Percentiles rank a stretch among this genome's conserved stretches.
Conservation (phyloP, 1,140 invertebrate species). For the Megathymus violae region DNA sequence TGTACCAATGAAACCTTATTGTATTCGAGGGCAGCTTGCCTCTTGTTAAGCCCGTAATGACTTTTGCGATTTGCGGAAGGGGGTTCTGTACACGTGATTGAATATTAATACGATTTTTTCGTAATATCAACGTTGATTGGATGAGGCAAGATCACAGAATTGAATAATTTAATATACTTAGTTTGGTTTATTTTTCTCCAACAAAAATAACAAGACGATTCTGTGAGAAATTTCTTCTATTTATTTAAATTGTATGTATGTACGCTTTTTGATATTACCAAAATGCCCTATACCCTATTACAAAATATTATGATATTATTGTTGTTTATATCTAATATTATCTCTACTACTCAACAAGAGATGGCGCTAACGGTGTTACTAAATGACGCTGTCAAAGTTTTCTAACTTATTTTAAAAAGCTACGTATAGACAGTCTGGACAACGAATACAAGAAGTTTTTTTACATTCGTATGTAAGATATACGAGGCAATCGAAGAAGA, state of each 20-base stretch:
- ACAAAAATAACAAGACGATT: no score
- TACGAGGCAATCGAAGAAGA: no score
- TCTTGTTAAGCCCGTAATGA: conserved; percentile 30
- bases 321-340: no score
- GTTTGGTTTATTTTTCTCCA: background rate
- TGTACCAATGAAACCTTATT: conserved; percentile 50
- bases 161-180: background rate
- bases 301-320: no score
- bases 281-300: no score
- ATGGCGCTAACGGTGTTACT: conserved; percentile 3
- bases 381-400: conserved; percentile 6
- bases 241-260: no score
- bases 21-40: conserved; percentile 27
- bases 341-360: background rate
- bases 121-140: background rate
- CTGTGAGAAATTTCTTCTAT: no score
- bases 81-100: conserved; percentile 17
- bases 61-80: conserved; percentile 33
- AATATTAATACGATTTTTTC: conserved; percentile 35
- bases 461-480: no score
- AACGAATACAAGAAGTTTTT: no score
- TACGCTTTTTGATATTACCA: no score
- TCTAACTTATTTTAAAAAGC: no score
- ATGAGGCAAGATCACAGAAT: background rate
- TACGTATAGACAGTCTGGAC: no score